Base-by-base conservation (phyloP, 1,140 invertebrate genomes). In the Meloidogyne floridensis region DNA sequence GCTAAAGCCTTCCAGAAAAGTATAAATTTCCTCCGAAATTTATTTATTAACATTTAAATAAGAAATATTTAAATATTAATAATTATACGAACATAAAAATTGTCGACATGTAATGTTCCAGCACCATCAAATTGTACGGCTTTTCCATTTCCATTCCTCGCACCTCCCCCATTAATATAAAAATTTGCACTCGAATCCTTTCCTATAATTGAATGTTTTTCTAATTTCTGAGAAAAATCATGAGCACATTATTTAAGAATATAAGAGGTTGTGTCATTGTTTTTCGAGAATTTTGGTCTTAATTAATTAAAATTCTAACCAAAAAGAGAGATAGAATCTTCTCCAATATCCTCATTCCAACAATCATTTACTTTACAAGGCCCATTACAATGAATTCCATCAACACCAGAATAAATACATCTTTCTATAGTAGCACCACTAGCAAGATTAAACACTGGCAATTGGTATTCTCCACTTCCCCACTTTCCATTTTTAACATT, bases 291-390 rank as follows among this genome's bases (percentile, higher is more conserved):
- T 32, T 32, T 32, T 32, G 32, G 32, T 32, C 47, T 47, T 6
- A 47, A 59, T 59, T 15, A 59, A 59, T 5, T n/a, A 15, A 59
- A 59, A 4, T 59, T 15, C 11, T 42, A 32, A 47, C 80, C 81
- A 7, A 42, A 71, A 15, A 82, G 53, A 47, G 81, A 83, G 0
- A 56, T 42, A 32, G 80, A 77, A 76, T 81, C 80, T 47, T 81
- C 80, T n/a, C 80, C 80, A n/a, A 81, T 51, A 42, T 82, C 42
- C n/a, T 76, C 59, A 15, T 42, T 83, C 77, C 80, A 82, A 20
- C 42, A 32, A 51, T 82, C 65, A 8, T 82, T 11, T n/a, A 82
- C 15, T 8, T 53, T 82, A 65, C 81, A 83, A 32, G 8, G 3
- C 18, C 81, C 81, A 5, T 1, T 18, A 43, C 81, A 82, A 20